These are phyloP conservation scores for Brachypterus glaber DNA, from an alignment of 2,888 invertebrate species.

Conservation along the genomic window DNA sequence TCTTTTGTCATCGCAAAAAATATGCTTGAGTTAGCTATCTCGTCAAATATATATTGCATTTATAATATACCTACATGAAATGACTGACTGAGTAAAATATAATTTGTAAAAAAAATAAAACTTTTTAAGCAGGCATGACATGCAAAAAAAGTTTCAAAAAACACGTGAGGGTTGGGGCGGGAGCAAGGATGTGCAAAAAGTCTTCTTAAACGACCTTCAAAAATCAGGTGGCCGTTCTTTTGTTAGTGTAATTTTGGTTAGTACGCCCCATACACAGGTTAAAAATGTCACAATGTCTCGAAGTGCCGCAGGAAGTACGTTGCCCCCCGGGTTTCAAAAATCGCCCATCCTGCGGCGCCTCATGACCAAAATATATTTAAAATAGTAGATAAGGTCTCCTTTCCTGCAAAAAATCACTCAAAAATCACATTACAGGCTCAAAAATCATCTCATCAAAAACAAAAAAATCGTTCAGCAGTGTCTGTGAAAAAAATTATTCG, in stretches of 20 bases:
- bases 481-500: constrained; percentile 1
- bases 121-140: constrained; percentile 62
- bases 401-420: constrained; percentile 41
- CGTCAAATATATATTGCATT: too few relatives aligned
- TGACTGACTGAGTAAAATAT: constrained; percentile 25
- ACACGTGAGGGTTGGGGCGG: constrained; percentile 47
- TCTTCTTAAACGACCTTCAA: constrained; percentile 59
- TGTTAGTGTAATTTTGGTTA: constrained; percentile 38
- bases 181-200: constrained; percentile 61
- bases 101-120: constrained; percentile 46
- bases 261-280: constrained; percentile 81
- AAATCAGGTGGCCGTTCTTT: constrained; percentile 50
- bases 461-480: not conserved
- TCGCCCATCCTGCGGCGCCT: constrained; percentile 37
- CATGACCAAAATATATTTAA: constrained; percentile 38
- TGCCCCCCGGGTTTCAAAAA: constrained; percentile 42
- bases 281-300: constrained; percentile 73
- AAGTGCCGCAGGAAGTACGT: constrained; percentile 37
- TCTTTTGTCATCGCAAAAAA: too few relatives aligned
- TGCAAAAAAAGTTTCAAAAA: constrained; percentile 47
- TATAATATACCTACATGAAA: too few relatives aligned
- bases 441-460: constrained; percentile 30
- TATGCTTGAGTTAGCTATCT: too few relatives aligned
- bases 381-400: constrained; percentile 28
- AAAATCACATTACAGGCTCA: constrained; percentile 36